phyloP scores from a whole-genome alignment of 2,888 invertebrate species.

The Halocaridina rubra region DNA sequence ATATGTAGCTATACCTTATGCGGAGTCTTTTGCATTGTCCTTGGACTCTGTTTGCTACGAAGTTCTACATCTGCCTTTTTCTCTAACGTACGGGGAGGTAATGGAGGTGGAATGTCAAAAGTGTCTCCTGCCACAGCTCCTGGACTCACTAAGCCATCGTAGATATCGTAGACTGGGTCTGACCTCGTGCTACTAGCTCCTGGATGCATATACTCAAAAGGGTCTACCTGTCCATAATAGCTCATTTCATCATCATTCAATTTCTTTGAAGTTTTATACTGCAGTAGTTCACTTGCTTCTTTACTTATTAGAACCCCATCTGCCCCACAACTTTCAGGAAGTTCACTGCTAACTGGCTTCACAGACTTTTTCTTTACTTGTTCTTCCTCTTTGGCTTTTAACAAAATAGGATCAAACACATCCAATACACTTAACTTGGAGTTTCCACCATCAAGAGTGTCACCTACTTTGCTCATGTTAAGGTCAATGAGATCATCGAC shows the following conservation, averaged over 20 bases:
- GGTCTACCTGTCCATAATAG: slow-evolving; percentile 81
- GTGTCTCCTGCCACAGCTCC: slow-evolving; percentile 56
- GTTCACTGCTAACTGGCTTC: not conserved
- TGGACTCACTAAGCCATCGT: slow-evolving; percentile 61
- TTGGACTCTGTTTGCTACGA: not conserved
- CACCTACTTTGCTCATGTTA: not conserved
- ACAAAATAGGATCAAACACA: slow-evolving; percentile 52
- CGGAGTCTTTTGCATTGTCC: not conserved
- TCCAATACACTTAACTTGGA: slow-evolving; percentile 42
- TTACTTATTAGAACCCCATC: slow-evolving; percentile 47
- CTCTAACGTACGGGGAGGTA: slow-evolving; percentile 41
- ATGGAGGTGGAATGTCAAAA: slow-evolving; percentile 60
- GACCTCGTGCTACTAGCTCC: slow-evolving; percentile 53
- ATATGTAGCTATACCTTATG: not conserved
- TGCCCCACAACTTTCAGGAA: not conserved
- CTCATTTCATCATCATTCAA: slow-evolving; percentile 68
- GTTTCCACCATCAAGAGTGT: slow-evolving; percentile 4
- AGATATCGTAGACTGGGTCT: slow-evolving; percentile 59
- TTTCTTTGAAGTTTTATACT: slow-evolving; percentile 33
- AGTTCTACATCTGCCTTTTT: slow-evolving; percentile 9
- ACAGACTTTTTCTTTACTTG: not conserved
- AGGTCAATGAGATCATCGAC: slow-evolving; percentile 44
- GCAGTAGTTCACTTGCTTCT: slow-evolving; percentile 60
- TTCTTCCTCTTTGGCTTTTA: slow-evolving; percentile 54
- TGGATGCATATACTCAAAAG: slow-evolving; percentile 77